Evolutionary conservation across 1,140 invertebrate species (phyloP).

Genomic region (Oryctes rhinoceros): DNA sequence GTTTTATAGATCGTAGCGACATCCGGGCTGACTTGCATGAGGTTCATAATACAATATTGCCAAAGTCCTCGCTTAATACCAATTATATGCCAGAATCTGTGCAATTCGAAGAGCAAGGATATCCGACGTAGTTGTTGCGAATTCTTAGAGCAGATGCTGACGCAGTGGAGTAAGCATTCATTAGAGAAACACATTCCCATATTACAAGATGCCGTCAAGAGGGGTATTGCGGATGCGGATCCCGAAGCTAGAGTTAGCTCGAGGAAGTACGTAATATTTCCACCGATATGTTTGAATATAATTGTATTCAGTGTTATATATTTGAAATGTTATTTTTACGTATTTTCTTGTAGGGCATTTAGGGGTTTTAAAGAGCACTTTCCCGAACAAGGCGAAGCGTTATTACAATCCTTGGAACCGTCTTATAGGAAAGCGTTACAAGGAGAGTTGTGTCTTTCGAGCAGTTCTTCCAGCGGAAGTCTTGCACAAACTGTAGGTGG

Average conservation of each 20-base stretch:
- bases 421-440: constrained; percentile 86
- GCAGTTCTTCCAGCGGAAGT: constrained; percentile 65
- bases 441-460: constrained; percentile 64
- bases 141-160: constrained; percentile 84
- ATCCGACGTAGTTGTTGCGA: constrained; percentile 86
- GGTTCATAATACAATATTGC: constrained; percentile 90
- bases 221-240: constrained; percentile 92
- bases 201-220: constrained; percentile 86
- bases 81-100: constrained; percentile 81
- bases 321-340: neutral
- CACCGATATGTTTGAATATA: constrained; percentile 18
- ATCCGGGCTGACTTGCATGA: constrained; percentile 84
- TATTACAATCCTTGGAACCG: constrained; percentile 85
- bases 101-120: constrained; percentile 88
- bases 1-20: constrained; percentile 84
- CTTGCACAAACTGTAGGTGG: constrained; percentile 53
- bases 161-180: constrained; percentile 82
- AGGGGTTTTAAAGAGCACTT: constrained; percentile 92
- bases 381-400: constrained; percentile 85
- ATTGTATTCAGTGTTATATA: neutral
- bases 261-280: constrained; percentile 67
- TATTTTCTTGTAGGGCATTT: constrained; percentile 75
- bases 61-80: constrained; percentile 87
- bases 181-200: constrained; percentile 83
- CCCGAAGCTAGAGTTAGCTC: constrained; percentile 81